phyloP scores from a whole-genome alignment of 2,113 vertebrate genomes.

The Nipponia nippon region DNA sequence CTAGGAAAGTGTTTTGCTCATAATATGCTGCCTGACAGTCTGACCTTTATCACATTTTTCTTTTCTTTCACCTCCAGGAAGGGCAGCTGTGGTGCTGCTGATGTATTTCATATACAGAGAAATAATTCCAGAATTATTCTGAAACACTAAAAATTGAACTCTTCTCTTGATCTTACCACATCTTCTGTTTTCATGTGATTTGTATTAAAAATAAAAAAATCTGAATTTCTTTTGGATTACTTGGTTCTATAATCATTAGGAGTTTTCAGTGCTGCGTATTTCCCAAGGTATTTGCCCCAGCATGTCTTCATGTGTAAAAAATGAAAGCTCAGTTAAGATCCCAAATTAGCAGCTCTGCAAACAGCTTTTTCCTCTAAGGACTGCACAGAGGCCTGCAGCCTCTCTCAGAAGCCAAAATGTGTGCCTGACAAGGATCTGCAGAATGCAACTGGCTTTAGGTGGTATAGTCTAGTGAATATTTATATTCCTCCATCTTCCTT shows the following conservation, averaged over 20 bases:
- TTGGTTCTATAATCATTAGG: background rate
- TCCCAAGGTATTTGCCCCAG: background rate
- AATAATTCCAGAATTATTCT: background rate
- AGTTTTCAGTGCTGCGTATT: background rate
- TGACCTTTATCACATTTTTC: conserved; percentile 31
- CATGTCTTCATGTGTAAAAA: background rate
- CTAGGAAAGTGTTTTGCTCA: background rate
- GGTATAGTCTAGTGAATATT: background rate
- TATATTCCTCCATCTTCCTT: background rate
- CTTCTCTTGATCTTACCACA: background rate
- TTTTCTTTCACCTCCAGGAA: background rate
- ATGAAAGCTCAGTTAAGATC: background rate
- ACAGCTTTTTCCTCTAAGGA: background rate
- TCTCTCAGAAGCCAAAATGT: background rate
- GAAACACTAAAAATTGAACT: background rate
- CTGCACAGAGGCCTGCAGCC: background rate
- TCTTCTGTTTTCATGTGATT: background rate
- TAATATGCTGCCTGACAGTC: background rate
- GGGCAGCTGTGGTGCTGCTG: background rate
- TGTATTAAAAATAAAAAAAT: background rate
- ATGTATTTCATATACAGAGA: background rate
- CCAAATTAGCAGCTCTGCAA: background rate
- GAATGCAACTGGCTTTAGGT: background rate
- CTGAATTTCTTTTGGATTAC: background rate
- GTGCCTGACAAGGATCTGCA: background rate